Percentiles rank a stretch among this genome's conserved stretches.
These are phyloP conservation scores for Luidia sarsii DNA, from an alignment of 53 echinoderm and acorn worm species.

Conservation along the genomic window DNA sequence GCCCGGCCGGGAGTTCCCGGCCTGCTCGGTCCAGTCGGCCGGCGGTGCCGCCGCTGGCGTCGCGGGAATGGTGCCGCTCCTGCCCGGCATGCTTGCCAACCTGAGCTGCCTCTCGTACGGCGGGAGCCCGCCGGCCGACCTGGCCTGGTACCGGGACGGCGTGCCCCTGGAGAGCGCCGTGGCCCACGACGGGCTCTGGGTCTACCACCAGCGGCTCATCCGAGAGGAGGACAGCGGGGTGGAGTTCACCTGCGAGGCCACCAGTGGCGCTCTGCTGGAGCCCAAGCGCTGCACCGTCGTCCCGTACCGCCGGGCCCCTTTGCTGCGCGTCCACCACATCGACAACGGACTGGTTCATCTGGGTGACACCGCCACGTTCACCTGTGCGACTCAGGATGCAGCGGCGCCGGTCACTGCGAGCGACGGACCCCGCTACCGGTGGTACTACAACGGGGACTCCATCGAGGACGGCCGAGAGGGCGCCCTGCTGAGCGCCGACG, in stretches of 20 bases:
- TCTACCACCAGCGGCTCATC: slow-evolving; percentile 45
- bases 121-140: slow-evolving; percentile 36
- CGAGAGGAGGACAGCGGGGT: slow-evolving; percentile 51
- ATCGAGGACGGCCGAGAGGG: not conserved
- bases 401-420: not conserved
- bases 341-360: slow-evolving; percentile 2
- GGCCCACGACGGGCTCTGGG: slow-evolving; percentile 28
- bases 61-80: no score
- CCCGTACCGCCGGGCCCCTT: slow-evolving; percentile 44
- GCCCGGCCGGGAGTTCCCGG: slow-evolving; percentile 45
- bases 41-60: slow-evolving; percentile 22
- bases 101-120: slow-evolving; percentile 53
- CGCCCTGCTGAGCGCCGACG: not conserved
- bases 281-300: slow-evolving; percentile 38
- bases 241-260: slow-evolving; percentile 51
- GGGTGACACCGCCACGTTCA: slow-evolving; percentile 35
- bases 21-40: slow-evolving; percentile 38
- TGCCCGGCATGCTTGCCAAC: slow-evolving; percentile 38
- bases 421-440: slow-evolving; percentile 6
- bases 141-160: slow-evolving; percentile 53
- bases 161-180: slow-evolving; percentile 14
- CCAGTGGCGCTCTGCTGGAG: slow-evolving; percentile 6
- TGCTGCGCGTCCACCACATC: slow-evolving; percentile 12
- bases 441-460: slow-evolving; percentile 37
- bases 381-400: slow-evolving; percentile 7